Percentiles rank a stretch among this genome's conserved stretches.
These are phyloP conservation scores for Ametastegia equiseti DNA, from an alignment of 2,888 invertebrate genomes.

Conservation along the genomic window DNA sequence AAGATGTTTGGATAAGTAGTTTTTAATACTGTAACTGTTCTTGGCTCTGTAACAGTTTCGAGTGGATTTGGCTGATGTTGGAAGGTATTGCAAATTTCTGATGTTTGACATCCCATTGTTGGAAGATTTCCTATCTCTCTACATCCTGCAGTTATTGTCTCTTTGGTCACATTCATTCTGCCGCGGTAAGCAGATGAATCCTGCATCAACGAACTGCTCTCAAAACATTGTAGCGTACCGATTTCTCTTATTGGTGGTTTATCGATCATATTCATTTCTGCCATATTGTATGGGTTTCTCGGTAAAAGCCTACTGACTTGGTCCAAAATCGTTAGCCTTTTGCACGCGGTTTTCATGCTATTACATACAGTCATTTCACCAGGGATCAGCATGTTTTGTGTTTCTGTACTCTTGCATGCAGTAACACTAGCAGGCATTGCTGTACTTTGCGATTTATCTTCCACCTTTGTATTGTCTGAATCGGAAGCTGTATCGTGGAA, in stretches of 20 bases:
- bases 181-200: neutral
- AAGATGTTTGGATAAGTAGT: neutral
- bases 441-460: slow-evolving; percentile 24
- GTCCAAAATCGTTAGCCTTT: neutral
- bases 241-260: neutral
- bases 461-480: neutral
- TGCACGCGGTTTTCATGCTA: neutral
- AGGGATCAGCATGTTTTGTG: neutral
- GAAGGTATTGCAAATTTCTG: neutral
- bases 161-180: neutral
- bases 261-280: neutral
- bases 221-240: neutral
- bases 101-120: neutral
- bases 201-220: neutral
- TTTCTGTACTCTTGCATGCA: neutral
- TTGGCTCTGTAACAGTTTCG: neutral
- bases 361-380: neutral
- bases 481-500: neutral
- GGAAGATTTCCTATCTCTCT: neutral
- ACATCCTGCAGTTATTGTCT: neutral
- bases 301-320: neutral
- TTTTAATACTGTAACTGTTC: neutral
- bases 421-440: neutral
- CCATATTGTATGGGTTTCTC: neutral
- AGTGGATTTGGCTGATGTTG: neutral